Evolutionary conservation across 2,113 vertebrate species (phyloP).

Genomic region (Indicator maculatus): DNA sequence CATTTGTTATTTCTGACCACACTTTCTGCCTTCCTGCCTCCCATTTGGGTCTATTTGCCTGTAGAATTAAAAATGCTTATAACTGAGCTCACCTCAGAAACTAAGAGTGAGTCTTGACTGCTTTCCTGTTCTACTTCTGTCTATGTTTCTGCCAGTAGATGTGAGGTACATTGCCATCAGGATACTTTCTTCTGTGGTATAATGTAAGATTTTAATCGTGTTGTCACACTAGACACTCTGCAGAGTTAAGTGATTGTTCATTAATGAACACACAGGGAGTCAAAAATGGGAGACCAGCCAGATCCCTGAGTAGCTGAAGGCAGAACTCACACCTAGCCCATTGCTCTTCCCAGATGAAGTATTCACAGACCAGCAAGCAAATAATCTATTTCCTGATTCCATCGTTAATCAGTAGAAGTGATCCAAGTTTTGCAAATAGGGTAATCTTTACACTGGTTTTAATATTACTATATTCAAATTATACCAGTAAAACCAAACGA

Average conservation of each 20-base stretch:
- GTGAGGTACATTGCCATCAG: neutral
- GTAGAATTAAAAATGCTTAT: neutral
- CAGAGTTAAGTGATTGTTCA: neutral
- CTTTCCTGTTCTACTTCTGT: neutral
- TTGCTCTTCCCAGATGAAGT: neutral
- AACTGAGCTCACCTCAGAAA: neutral
- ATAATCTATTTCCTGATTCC: neutral
- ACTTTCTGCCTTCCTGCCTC: neutral
- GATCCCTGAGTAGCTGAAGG: neutral
- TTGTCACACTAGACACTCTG: neutral
- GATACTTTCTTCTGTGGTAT: neutral
- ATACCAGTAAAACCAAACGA: neutral
- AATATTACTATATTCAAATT: slow-evolving; percentile 15
- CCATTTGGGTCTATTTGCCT: neutral
- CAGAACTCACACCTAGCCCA: neutral
- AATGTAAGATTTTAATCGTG: neutral
- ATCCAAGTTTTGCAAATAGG: slow-evolving; percentile 9
- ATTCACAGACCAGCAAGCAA: neutral
- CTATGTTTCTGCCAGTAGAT: neutral
- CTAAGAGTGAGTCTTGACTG: neutral
- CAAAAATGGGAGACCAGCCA: neutral
- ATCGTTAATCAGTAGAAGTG: neutral
- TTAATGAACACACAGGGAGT: neutral
- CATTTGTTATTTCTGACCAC: slow-evolving; percentile 8
- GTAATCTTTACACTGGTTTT: slow-evolving; percentile 16